Base-by-base conservation (phyloP, 2,113 vertebrate species). In the Meriones unguiculatus region DNA sequence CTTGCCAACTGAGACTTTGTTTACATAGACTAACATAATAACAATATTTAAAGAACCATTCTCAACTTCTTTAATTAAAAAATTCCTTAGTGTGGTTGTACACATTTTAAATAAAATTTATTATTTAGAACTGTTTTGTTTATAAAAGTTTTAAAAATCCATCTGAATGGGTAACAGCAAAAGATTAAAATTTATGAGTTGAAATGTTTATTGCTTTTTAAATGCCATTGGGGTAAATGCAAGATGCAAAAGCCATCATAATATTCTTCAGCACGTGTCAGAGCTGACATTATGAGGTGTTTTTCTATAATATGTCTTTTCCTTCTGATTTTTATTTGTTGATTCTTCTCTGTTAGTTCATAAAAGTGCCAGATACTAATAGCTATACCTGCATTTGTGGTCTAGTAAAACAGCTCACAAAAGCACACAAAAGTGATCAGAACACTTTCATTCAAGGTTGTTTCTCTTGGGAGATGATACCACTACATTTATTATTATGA, bases 131-230 rank as follows among this genome's bases (percentile, higher is more conserved):
- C 77, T 72, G 5, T 78, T 86, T 62, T 75, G 5, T 5, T 70
- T 81, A 59, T 18, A 91, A 93, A 62, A 35, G 12, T 87, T 95
- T 85, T 88, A 0, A 88, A 90, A 93, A 91, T 91, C 7, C 17
- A 89, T 77, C n/a, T 65, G 32, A 73, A 5, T 67, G 8, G 17
- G 59, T 80, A 86, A 93, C 70, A 76, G 46, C 32, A 93, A 91
- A 32, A 93, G 76, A 89, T 35, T 10, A 69, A 93, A 81, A 87
- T 7, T 30, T 11, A 18, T 88, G 76, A 88, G 76, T n/a, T 90
- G 57, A 95, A 91, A 81, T 82, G 30, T 38, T 35, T 92, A 5
- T 10, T 92, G 75, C 7, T 95, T 52, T 70, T 84, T 86, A 62
- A 94, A 95, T 93, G 85, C 59, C 76, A 84, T 87, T 70, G 90